Base-by-base conservation (phyloP, 2,113 vertebrate genomes). In the Anthoscopus minutus region DNA sequence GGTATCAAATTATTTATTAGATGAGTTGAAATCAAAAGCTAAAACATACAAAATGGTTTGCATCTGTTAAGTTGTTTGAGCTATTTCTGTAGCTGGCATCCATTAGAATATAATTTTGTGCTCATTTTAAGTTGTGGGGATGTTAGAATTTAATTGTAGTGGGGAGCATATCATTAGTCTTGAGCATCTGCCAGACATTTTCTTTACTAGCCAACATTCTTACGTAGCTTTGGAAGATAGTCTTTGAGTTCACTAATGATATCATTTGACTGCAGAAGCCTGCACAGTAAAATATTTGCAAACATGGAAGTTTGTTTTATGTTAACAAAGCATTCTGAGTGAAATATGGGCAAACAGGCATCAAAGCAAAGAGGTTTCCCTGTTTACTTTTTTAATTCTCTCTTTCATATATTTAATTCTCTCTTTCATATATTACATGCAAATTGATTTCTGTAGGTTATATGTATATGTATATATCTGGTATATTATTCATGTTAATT, bases 111-210 rank as follows among this genome's bases (percentile, higher is more conserved):
- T 88, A 96, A 96, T 94, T 93, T 91, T 96, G 47, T 83, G 60
- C 21, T 79, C 74, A 45, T 93, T 96, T 93, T 97, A 90, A 94
- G 66, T 92, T 96, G 85, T 84, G 81, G 97, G 80, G 18, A 92
- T 92, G 77, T 85, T 93, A 94, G 83, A 91, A 82, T 92, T 67
- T 74, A 91, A 84, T 88, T 94, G 60, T 92, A 94, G 31, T 23
- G 78, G 61, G 72, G 86, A 96, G 47, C 71, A 61, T 54, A 77
- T 86, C 57, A 91, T 97, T 95, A 91, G 84, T 89, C 87, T 93
- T 96, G 87, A 96, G 58, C 73, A 93, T 94, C 86, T 97, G 95
- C 87, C 87, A 97, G 64, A 86, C 80, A 93, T 89, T 95, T 94
- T 88, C 74, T 97, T 81, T 72, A 64, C 45, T 90, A 79, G 87